A percentile compares a stretch with the other conserved stretches of the same genome.
These are phyloP conservation scores for Siderastrea radians DNA, from an alignment of 92 coral and sea anemone genomes.

Conservation along the genomic window DNA sequence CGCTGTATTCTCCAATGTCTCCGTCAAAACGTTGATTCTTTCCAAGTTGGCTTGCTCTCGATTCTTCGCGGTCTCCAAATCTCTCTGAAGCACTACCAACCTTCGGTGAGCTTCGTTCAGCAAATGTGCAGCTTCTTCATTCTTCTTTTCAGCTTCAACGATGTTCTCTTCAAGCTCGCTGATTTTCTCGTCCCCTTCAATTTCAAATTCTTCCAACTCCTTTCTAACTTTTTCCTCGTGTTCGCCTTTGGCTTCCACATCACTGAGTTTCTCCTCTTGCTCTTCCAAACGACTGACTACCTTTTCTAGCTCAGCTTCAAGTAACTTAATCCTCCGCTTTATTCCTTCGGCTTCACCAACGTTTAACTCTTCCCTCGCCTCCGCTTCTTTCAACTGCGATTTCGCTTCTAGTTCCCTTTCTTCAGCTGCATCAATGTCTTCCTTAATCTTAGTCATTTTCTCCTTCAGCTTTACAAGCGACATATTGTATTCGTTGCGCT, in stretches of 20 bases:
- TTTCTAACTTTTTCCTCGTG: slow-evolving; percentile 76
- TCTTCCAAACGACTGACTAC: slow-evolving; percentile 63
- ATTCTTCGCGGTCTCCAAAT: slow-evolving; percentile 57
- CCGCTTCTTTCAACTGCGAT: slow-evolving; percentile 63
- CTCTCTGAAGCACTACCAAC: slow-evolving; percentile 63
- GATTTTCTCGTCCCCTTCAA: slow-evolving; percentile 89
- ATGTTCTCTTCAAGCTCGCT: slow-evolving; percentile 61
- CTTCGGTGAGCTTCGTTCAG: slow-evolving; percentile 84
- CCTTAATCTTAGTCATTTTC: slow-evolving; percentile 73
- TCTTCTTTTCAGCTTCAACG: slow-evolving; percentile 58
- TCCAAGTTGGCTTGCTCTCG: slow-evolving; percentile 25
- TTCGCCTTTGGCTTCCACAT: slow-evolving; percentile 58
- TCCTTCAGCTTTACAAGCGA: slow-evolving; percentile 70
- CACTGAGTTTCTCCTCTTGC: slow-evolving; percentile 39
- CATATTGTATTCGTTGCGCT: slow-evolving; percentile 37
- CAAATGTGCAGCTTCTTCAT: slow-evolving; percentile 66
- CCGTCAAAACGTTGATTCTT: slow-evolving; percentile 29
- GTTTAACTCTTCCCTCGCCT: slow-evolving; percentile 50
- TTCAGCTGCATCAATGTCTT: slow-evolving; percentile 82
- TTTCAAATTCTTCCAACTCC: slow-evolving; percentile 85
- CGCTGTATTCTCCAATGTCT: slow-evolving; percentile 35
- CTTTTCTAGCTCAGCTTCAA: slow-evolving; percentile 65
- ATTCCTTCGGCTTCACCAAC: slow-evolving; percentile 76
- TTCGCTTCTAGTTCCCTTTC: slow-evolving; percentile 78
- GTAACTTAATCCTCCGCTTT: slow-evolving; percentile 61